These are phyloP conservation scores for Bruchidius siliquastri DNA, from an alignment of 2,888 invertebrate species.

Conservation along the genomic window DNA sequence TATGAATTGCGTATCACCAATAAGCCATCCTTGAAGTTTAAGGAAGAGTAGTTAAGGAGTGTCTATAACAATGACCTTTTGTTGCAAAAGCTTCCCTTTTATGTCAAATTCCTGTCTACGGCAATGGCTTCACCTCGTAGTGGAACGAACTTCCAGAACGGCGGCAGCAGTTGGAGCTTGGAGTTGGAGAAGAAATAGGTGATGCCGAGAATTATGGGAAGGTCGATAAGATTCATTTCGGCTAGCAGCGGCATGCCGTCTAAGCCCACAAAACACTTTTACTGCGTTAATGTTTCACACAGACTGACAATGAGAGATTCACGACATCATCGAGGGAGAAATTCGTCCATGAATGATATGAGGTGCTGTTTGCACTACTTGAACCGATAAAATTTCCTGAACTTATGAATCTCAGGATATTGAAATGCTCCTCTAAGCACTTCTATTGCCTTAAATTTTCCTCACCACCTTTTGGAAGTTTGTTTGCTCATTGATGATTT, in stretches of 20 bases:
- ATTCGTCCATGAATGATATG: not conserved
- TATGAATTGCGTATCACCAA: too few species aligned
- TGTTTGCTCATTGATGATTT: too few species aligned
- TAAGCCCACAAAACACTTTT: conserved; percentile 5
- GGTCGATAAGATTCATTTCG: conserved; percentile 52
- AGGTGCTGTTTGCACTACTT: not conserved
- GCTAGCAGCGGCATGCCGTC: conserved; percentile 22
- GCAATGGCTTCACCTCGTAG: not conserved
- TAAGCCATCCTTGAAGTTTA: too few species aligned
- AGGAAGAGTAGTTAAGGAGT: too few species aligned
- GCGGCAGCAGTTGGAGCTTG: not conserved
- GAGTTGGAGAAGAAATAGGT: conserved; percentile 50
- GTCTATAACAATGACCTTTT: too few species aligned
- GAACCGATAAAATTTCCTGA: too few species aligned
- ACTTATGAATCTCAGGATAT: too few species aligned
- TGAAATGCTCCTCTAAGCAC: too few species aligned
- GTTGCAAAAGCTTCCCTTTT: too few species aligned
- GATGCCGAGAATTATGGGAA: conserved; percentile 52
- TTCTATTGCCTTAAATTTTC: too few species aligned
- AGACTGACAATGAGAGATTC: not conserved
- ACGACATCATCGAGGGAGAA: not conserved
- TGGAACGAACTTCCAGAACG: conserved; percentile 1
- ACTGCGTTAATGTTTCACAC: not conserved
- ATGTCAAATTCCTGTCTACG: too few species aligned
- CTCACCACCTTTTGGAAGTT: too few species aligned